Conservation (phyloP, 2,113 vertebrate species). For the Triplophysa rosa region DNA sequence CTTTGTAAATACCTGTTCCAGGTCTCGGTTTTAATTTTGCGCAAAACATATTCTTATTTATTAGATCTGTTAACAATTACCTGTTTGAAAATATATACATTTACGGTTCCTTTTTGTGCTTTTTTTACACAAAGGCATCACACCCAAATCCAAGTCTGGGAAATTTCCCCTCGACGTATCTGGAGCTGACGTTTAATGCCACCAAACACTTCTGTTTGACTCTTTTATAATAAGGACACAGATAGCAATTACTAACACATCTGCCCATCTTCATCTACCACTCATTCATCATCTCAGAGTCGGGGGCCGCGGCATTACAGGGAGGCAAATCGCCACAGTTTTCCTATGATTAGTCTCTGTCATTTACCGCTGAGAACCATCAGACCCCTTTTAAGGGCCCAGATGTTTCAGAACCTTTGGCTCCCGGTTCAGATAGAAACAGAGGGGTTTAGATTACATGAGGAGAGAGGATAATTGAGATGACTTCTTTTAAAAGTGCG, state of each 20-base stretch:
- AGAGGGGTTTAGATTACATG: not conserved
- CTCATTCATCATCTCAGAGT: constrained; percentile 35
- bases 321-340: constrained; percentile 20
- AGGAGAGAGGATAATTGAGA: constrained; percentile 27
- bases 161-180: constrained; percentile 31
- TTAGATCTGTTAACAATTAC: no score
- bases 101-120: no score
- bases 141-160: constrained; percentile 15
- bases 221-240: constrained; percentile 26
- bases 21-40: no score
- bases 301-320: not conserved
- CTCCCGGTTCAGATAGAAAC: not conserved
- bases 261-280: constrained; percentile 36
- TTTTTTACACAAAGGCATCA: not conserved
- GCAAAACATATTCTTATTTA: no score
- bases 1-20: no score
- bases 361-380: constrained; percentile 10
- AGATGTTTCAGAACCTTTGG: constrained; percentile 11
- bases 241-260: constrained; percentile 43
- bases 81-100: no score
- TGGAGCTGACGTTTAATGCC: constrained; percentile 31
- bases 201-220: constrained; percentile 26
- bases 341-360: constrained; percentile 29
- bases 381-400: not conserved
- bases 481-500: constrained; percentile 3